These are phyloP conservation scores for Tricholauxania praeusta DNA, from an alignment of 2,888 invertebrate genomes.

Conservation along the genomic window DNA sequence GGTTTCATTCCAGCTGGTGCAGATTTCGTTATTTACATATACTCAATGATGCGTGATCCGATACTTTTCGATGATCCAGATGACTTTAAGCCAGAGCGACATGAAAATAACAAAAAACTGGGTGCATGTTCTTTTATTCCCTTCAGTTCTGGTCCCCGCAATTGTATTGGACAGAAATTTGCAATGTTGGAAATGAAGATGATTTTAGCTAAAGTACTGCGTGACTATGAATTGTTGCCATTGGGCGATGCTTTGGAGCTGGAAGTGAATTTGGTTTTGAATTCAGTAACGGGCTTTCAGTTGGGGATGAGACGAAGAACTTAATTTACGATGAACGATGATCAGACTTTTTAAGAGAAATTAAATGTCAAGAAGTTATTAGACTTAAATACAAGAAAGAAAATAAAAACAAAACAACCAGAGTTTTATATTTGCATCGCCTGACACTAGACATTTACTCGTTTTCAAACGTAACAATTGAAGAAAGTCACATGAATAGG, in stretches of 20 bases:
- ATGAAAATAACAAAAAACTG: constrained; percentile 31
- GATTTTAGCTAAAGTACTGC: constrained; percentile 49
- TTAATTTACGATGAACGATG: no score
- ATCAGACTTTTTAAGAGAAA: no score
- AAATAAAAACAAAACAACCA: no score
- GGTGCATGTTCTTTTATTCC: constrained; percentile 38
- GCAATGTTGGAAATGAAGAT: constrained; percentile 48
- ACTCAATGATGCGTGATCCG: constrained; percentile 48
- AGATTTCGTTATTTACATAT: constrained; percentile 52
- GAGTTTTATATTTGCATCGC: no score
- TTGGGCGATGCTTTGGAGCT: constrained; percentile 46
- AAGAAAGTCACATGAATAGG: no score
- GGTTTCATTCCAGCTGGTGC: constrained; percentile 51
- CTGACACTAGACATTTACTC: no score
- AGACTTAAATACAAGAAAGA: no score
- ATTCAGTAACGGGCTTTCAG: constrained; percentile 53
- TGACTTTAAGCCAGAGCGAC: constrained; percentile 52
- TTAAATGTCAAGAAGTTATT: no score
- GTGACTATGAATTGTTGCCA: constrained; percentile 52
- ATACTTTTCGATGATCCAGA: constrained; percentile 36
- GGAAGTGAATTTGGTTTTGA: constrained; percentile 46
- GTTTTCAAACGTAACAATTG: no score
- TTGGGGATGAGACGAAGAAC: constrained; percentile 47
- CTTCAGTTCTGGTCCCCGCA: constrained; percentile 53
- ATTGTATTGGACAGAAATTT: constrained; percentile 51